Base-by-base conservation (phyloP, 2,888 invertebrate genomes). In the Drosophila pseudotakahashii region DNA sequence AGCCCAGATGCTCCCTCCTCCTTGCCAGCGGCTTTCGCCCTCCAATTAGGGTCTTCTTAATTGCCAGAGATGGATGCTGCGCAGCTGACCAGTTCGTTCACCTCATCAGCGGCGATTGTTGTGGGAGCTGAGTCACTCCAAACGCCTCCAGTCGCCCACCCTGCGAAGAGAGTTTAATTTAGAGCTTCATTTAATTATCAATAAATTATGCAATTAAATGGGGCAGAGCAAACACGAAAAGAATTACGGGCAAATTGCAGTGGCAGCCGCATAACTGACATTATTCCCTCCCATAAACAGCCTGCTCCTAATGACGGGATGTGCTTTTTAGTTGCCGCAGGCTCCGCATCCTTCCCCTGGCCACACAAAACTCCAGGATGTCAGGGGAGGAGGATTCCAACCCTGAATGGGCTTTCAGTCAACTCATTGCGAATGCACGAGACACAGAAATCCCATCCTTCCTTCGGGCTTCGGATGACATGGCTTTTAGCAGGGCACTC, bases 121-220 rank as follows among this genome's bases (percentile, higher is more conserved):
- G 78, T 69, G 71, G 71, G 75, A 81, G 72, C 64, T 42, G 70
- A 76, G 67, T 58, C 47, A 54, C 54, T 30, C 76, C 60, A 50
- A 41, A 42, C 57, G 55, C 37, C 14, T 34, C 67, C 19, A 19
- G 19, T 3, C 19, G 19, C 48, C 76, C 32, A 34, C 61, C 36
- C 55, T 30, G 48, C 39, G 66, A 59, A 54, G 50, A 58, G 36
- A 64, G 45, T 72, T 72, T 55, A 9, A 53, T 44, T 47, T 19
- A 48, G 42, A 64, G 52, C 75, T 77, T 75, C 42, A 69, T 84
- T 87, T 81, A 84, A 84, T 82, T 82, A 81, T 82, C 85, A 87
- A 85, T 82, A 79, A 87, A 84, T 87, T 87, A 84, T 84, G 77
- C 85, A 81, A 79, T 87, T 84, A 75, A 77, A 81, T 62, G 73